These are phyloP conservation scores for Myzus persicae DNA, from an alignment of 1,140 invertebrate genomes.

Conservation along the genomic window DNA sequence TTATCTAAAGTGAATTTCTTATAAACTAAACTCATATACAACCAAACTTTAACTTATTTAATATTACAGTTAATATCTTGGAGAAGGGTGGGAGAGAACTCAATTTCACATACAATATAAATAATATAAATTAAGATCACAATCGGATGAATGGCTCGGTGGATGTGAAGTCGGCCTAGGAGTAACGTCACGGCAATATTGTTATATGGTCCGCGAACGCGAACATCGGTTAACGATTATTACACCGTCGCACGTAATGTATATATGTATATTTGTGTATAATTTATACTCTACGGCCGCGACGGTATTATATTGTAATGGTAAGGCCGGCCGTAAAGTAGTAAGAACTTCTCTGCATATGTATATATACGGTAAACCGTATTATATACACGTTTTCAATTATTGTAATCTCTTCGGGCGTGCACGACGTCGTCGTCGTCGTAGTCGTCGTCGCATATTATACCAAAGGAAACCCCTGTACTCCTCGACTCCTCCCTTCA, in stretches of 20 bases:
- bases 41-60: neutral
- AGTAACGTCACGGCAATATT: neutral
- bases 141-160: neutral
- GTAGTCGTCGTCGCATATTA: neutral
- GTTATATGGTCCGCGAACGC: neutral
- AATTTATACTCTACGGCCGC: conserved; percentile 25
- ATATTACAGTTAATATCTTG: neutral
- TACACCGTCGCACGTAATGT: neutral
- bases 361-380: conserved; percentile 9
- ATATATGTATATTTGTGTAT: neutral
- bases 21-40: neutral
- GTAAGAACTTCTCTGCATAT: conserved; percentile 23
- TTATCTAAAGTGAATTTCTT: neutral
- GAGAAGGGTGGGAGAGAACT: neutral
- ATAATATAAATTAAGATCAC: neutral
- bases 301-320: conserved; percentile 17
- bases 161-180: neutral
- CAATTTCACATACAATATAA: neutral
- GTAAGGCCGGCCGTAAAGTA: conserved; percentile 11
- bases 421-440: neutral
- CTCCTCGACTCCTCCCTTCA: neutral
- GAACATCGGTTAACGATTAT: neutral
- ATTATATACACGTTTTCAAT: conserved; percentile 53
- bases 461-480: conserved; percentile 34
- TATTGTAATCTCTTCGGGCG: conserved; percentile 52